Evolutionary conservation across 2,113 vertebrate genomes (phyloP), one percentile per base, ranked within the genome.

Genomic region (Ovibos moschatus): DNA sequence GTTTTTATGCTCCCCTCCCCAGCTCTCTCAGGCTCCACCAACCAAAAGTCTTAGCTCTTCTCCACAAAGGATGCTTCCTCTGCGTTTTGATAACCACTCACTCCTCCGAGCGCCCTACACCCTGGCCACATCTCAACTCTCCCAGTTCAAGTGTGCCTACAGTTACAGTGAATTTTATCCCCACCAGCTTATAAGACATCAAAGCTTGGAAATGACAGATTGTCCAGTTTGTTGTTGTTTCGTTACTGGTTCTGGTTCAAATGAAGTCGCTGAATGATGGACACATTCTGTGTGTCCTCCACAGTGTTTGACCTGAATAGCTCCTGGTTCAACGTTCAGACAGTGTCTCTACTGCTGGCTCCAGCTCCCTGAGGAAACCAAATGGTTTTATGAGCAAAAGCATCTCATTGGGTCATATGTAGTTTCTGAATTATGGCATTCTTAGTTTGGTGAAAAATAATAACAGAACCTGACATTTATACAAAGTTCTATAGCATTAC

Each of bases 401-500:
- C 58, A 76, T 50, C 82, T 95, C 43, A 23, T 12, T 74, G 50
- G 84, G 50, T 36, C 94, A 57, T 82, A 88, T 64, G 40, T 84
- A 43, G 27, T 85, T 96, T 97, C 93, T 87, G 45, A 92, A 97
- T 76, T 85, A 81, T 88, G 82, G 58, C 58, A 89, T 94, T 96
- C 84, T 85, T 85, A 94, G n/a, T 62, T 74, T 40, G 27, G 55
- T 47, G 16, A 84, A 64, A 96, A 95, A 91, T n/a, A 95, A 27
- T 57, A n/a, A 62, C 25, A 85, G 43, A 89, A 28, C 30, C 58
- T 96, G 93, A 90, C 74, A 85, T 88, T 76, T 88, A 23, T 76
- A 13, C 43, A 64, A 92, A 53, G 15, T 95, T 85, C 91, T 92
- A 58, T 64, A 94, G 57, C 9, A 91, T 91, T 87, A 76, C 57